These are phyloP conservation scores for Synergus gifuensis DNA, from an alignment of 2,888 invertebrate species.

Conservation along the genomic window DNA sequence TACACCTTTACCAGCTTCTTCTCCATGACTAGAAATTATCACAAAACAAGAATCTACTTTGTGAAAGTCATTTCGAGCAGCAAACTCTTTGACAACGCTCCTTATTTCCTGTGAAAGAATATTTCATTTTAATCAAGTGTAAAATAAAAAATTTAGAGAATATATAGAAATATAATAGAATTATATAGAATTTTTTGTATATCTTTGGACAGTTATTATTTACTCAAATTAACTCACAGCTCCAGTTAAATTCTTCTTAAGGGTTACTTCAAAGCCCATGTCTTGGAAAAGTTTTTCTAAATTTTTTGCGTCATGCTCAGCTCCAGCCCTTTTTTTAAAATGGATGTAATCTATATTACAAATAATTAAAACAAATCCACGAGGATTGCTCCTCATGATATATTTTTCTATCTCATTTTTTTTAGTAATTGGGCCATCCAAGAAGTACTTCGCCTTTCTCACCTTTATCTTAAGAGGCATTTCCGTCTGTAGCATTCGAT, in stretches of 20 bases:
- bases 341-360: conserved; percentile 64
- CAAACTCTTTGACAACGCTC: conserved; percentile 62
- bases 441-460: conserved; percentile 65
- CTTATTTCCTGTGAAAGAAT: conserved; percentile 63
- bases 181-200: neutral
- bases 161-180: too few species aligned
- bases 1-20: conserved; percentile 54
- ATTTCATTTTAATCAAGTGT: too few species aligned
- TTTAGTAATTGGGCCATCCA: conserved; percentile 56
- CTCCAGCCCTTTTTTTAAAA: conserved; percentile 55
- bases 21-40: conserved; percentile 72
- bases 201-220: neutral
- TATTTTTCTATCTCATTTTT: conserved; percentile 62
- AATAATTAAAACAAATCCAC: conserved; percentile 72
- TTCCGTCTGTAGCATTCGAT: conserved; percentile 52
- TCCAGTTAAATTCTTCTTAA: conserved; percentile 62
- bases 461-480: conserved; percentile 66
- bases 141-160: too few species aligned
- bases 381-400: conserved; percentile 72
- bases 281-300: conserved; percentile 66
- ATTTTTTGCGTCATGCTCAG: conserved; percentile 67
- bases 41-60: conserved; percentile 72
- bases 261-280: conserved; percentile 71
- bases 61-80: conserved; percentile 59
- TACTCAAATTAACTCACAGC: conserved; percentile 57